These are phyloP conservation scores for Phyllotreta cruciferae DNA, from an alignment of 2,888 invertebrate species.

Conservation along the genomic window DNA sequence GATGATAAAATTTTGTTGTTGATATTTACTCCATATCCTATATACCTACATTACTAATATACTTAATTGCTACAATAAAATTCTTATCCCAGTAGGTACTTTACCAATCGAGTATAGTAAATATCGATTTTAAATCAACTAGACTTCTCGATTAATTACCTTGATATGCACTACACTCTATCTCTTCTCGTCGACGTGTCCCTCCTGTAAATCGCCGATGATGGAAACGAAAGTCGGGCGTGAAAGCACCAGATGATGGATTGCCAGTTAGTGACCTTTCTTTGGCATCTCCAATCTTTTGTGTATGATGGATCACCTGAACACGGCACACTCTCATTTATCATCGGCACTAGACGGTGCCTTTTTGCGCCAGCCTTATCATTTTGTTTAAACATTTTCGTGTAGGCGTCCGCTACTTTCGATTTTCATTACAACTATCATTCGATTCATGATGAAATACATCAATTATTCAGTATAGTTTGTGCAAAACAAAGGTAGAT, in stretches of 20 bases:
- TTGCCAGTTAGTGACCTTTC: constrained; percentile 57
- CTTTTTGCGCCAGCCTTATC: neutral
- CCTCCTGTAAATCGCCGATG: constrained; percentile 34
- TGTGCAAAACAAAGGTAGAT: no score
- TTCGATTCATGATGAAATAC: neutral
- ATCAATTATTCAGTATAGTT: no score
- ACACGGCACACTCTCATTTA: constrained; percentile 60
- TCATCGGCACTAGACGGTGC: constrained; percentile 51
- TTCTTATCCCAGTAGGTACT: no score
- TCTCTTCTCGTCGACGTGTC: neutral
- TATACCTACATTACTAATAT: no score
- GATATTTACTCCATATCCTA: neutral
- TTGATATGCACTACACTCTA: no score
- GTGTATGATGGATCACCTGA: constrained; percentile 61
- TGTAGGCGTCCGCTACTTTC: neutral
- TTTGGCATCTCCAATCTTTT: constrained; percentile 60
- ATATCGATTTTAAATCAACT: no score
- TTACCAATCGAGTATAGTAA: no score
- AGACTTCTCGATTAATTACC: no score
- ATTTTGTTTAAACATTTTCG: no score
- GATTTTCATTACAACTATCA: neutral
- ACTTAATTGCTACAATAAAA: no score
- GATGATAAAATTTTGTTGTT: constrained; percentile 4
- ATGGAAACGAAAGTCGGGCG: constrained; percentile 46
- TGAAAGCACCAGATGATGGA: constrained; percentile 53